Evolutionary conservation across 1,140 invertebrate species (phyloP).

Genomic region (Mya arenaria): DNA sequence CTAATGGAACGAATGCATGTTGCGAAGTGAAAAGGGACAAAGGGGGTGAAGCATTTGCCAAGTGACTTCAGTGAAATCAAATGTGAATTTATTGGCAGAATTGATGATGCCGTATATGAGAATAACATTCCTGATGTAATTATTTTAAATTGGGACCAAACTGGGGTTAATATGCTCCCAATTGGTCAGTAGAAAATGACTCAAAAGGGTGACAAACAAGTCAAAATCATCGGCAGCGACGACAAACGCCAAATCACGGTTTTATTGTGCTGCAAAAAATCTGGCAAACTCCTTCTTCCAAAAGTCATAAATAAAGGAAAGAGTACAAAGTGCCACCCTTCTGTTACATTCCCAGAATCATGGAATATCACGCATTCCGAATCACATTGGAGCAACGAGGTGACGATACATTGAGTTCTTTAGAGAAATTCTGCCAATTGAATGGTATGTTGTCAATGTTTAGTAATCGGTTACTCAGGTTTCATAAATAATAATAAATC

Average conservation of each 20-base stretch:
- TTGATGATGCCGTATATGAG: neutral
- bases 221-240: conserved; percentile 16
- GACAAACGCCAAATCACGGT: conserved; percentile 51
- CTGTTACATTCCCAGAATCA: conserved; percentile 1
- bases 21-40: neutral
- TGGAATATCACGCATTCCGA: conserved; percentile 45
- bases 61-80: conserved; percentile 15
- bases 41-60: conserved; percentile 4
- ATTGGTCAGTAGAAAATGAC: conserved; percentile 10
- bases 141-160: conserved; percentile 45
- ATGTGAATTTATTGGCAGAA: neutral
- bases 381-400: conserved; percentile 48
- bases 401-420: neutral
- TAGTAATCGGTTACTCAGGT: no score
- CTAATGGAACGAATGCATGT: neutral
- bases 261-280: neutral
- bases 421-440: no score
- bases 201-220: conserved; percentile 16
- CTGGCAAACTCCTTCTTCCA: conserved; percentile 35
- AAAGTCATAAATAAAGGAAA: conserved; percentile 43
- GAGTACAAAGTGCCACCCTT: conserved; percentile 28
- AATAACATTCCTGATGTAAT: conserved; percentile 4
- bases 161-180: conserved; percentile 42
- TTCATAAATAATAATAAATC: no score
- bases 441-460: no score